A percentile compares a stretch with the other conserved stretches of the same genome.
Conservation (phyloP, 2,888 invertebrate species). For the Ornithoptera priamus region DNA sequence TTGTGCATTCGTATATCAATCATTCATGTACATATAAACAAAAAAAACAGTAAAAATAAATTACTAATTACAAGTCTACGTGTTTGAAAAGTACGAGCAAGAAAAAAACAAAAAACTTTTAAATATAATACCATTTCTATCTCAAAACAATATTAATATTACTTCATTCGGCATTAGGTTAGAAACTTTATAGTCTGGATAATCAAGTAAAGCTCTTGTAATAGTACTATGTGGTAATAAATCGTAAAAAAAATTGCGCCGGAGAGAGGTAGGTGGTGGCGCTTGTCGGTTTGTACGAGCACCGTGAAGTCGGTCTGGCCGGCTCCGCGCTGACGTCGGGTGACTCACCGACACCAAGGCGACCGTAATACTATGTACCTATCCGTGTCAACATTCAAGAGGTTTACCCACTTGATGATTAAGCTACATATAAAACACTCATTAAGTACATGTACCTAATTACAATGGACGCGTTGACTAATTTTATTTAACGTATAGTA, state of each 20-base stretch:
- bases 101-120: too few relatives aligned
- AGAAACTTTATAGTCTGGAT: background rate
- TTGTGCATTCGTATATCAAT: too few relatives aligned
- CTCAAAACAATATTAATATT: too few relatives aligned
- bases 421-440: constrained; percentile 13
- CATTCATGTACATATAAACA: too few relatives aligned
- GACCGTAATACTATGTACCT: constrained; percentile 34
- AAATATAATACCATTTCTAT: too few relatives aligned
- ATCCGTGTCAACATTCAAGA: constrained; percentile 28
- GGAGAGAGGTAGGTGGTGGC: constrained; percentile 34
- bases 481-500: background rate
- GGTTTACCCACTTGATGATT: constrained; percentile 27
- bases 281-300: constrained; percentile 34
- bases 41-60: too few relatives aligned
- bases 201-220: constrained; percentile 16
- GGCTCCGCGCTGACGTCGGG: constrained; percentile 50
- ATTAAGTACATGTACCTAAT: constrained; percentile 1
- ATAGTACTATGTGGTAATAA: too few relatives aligned
- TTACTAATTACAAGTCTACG: too few relatives aligned
- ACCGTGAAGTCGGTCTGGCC: constrained; percentile 49
- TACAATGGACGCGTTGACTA: constrained; percentile 2
- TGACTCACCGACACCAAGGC: constrained; percentile 61
- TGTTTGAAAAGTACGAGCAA: too few relatives aligned
- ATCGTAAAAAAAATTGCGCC: constrained; percentile 27
- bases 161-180: too few relatives aligned